Percentiles rank a stretch among this genome's conserved stretches.
These are phyloP conservation scores for Electrophaes corylata DNA, from an alignment of 2,888 invertebrate genomes.

Conservation along the genomic window DNA sequence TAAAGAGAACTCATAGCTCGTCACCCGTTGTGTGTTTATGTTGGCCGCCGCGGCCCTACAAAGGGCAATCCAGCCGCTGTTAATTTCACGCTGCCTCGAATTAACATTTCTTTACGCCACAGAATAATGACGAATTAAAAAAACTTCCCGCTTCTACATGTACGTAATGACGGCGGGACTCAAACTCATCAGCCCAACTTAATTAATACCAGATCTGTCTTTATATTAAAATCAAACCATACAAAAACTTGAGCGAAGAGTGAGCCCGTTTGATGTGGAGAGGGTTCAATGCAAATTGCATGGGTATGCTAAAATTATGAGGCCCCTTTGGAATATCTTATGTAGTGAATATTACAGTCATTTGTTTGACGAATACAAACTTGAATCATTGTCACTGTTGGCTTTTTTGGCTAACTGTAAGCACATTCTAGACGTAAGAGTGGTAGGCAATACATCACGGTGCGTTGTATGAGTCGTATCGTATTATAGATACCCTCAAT, in stretches of 20 bases:
- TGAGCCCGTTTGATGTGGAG: conserved; percentile 40
- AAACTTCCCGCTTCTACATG: conserved; percentile 80
- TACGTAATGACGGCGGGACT: conserved; percentile 75
- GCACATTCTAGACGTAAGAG: neutral
- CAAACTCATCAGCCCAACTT: conserved; percentile 80
- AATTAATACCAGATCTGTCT: conserved; percentile 84
- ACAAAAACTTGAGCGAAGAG: conserved; percentile 51
- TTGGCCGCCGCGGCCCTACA: conserved; percentile 77
- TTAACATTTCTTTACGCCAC: conserved; percentile 85
- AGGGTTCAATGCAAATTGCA: conserved; percentile 48
- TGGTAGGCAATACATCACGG: neutral
- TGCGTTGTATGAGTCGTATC: neutral
- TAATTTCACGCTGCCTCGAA: conserved; percentile 85
- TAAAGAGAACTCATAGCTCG: conserved; percentile 73
- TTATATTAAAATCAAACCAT: conserved; percentile 78
- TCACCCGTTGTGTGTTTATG: conserved; percentile 84
- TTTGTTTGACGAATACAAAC: conserved; percentile 17
- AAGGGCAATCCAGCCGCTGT: conserved; percentile 80
- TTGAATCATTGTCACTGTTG: conserved; percentile 13
- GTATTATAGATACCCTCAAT: neutral
- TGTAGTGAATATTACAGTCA: conserved; percentile 8
- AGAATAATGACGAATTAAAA: conserved; percentile 84
- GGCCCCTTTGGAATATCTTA: conserved; percentile 28
- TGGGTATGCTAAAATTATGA: conserved; percentile 27
- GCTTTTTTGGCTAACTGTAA: neutral